These are phyloP conservation scores for Watsonalla cultraria DNA, from an alignment of 2,888 invertebrate genomes.

Conservation along the genomic window DNA sequence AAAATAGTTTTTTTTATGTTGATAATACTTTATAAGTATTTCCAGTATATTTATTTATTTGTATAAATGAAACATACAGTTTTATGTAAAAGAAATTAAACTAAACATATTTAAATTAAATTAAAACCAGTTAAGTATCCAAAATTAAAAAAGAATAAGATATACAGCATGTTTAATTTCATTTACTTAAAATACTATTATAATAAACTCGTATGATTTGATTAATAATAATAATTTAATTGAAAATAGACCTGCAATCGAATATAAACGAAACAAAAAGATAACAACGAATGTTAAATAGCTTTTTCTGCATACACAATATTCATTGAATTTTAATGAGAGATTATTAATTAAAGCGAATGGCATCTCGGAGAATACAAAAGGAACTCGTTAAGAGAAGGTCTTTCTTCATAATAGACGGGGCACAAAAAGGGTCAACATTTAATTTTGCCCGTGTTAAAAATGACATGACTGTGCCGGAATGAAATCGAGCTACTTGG, in stretches of 20 bases:
- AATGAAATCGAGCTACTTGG: slow-evolving; percentile 36
- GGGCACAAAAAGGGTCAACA: slow-evolving; percentile 53
- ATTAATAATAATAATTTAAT: not conserved
- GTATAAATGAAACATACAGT: no score
- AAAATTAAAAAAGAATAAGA: no score
- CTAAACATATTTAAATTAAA: no score
- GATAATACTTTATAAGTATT: no score
- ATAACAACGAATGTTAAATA: slow-evolving; percentile 1
- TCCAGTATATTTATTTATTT: no score
- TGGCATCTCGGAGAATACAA: slow-evolving; percentile 49
- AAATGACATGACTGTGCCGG: slow-evolving; percentile 42
- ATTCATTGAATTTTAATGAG: slow-evolving; percentile 23
- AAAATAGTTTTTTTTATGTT: no score
- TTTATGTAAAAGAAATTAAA: no score
- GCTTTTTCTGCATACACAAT: not conserved
- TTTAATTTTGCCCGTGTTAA: slow-evolving; percentile 42
- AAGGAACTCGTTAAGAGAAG: slow-evolving; percentile 57
- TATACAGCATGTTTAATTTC: no score
- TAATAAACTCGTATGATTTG: no score
- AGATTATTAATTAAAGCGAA: slow-evolving; percentile 37
- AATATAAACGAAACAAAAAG: not conserved
- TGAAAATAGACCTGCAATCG: not conserved
- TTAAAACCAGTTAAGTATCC: no score
- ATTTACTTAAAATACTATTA: no score
- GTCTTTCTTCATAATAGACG: slow-evolving; percentile 48